Evolutionary conservation across 2,888 invertebrate species (phyloP).

Genomic region (Strigamia transsilvanica): DNA sequence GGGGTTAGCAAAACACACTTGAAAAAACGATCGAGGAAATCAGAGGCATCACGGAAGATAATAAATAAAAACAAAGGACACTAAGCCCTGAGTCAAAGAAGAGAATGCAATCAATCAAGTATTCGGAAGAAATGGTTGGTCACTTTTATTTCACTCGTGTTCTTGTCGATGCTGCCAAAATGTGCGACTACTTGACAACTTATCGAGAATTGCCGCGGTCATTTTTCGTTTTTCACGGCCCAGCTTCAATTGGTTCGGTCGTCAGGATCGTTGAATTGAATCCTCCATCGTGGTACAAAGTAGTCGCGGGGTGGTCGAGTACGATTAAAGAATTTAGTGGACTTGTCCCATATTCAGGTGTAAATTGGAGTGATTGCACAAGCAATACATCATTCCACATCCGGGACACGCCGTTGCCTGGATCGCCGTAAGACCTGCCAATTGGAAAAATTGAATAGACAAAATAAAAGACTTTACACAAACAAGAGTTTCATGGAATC

Average conservation of each 20-base stretch:
- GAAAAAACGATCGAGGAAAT: neutral
- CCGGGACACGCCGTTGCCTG: constrained; percentile 56
- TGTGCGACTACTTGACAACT: neutral
- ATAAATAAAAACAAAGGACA: neutral
- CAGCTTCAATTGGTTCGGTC: neutral
- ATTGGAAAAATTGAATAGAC: constrained; percentile 27
- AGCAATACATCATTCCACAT: constrained; percentile 56
- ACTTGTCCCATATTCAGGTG: constrained; percentile 56
- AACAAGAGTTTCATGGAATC: neutral
- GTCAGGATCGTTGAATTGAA: neutral
- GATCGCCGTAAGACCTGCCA: constrained; percentile 54
- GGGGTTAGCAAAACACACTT: neutral
- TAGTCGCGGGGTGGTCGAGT: neutral
- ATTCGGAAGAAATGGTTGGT: neutral
- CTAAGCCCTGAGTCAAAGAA: constrained; percentile 8
- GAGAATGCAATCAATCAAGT: neutral
- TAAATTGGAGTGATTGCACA: constrained; percentile 55
- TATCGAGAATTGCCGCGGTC: neutral
- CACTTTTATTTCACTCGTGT: constrained; percentile 5
- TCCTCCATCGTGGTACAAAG: neutral
- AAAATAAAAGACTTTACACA: constrained; percentile 27
- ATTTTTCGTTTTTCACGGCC: neutral
- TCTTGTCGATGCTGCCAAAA: neutral
- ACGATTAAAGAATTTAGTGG: constrained; percentile 50
- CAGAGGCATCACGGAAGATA: neutral